Evolutionary conservation across 1,140 invertebrate genomes (phyloP).

Genomic region (Heliconius melpomene): DNA sequence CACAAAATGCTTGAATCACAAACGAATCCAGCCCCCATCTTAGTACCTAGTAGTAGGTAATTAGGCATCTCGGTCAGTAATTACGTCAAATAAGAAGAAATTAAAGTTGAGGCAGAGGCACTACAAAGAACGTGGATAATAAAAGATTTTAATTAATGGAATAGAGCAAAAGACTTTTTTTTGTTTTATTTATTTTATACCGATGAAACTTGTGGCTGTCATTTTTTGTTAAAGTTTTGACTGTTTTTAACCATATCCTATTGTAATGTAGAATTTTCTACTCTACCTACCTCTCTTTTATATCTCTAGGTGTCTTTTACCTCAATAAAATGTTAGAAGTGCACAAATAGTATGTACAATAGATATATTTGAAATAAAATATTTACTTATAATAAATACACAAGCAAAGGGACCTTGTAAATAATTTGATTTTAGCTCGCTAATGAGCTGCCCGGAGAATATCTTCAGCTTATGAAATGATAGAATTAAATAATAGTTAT

Average conservation of each 20-base stretch:
- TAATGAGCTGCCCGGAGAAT: not conserved
- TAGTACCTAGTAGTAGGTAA: slow-evolving; percentile 14
- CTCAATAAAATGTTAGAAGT: no score
- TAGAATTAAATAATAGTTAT: not conserved
- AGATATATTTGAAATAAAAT: no score
- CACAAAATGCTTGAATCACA: slow-evolving; percentile 22
- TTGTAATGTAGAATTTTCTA: no score
- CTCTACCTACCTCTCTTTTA: no score
- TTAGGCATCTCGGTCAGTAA: slow-evolving; percentile 5
- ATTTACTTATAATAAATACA: not conserved
- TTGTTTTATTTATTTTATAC: not conserved
- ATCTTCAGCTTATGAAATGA: not conserved
- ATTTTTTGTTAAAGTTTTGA: not conserved
- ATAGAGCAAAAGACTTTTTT: not conserved
- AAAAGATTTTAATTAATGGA: slow-evolving; percentile 7
- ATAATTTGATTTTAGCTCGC: not conserved
- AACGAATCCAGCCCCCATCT: slow-evolving; percentile 22
- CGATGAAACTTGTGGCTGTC: not conserved
- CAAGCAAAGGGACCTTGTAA: not conserved
- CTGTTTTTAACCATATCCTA: not conserved
- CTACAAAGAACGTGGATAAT: not conserved
- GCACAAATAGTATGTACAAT: no score
- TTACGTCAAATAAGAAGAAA: slow-evolving; percentile 5
- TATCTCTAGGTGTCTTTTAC: no score
- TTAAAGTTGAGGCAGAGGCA: slow-evolving; percentile 1